A percentile compares a stretch with the other conserved stretches of the same genome.
phyloP scores from a whole-genome alignment of 2,797 vertebrate genomes.

The Melanotaenia trifasciata region DNA sequence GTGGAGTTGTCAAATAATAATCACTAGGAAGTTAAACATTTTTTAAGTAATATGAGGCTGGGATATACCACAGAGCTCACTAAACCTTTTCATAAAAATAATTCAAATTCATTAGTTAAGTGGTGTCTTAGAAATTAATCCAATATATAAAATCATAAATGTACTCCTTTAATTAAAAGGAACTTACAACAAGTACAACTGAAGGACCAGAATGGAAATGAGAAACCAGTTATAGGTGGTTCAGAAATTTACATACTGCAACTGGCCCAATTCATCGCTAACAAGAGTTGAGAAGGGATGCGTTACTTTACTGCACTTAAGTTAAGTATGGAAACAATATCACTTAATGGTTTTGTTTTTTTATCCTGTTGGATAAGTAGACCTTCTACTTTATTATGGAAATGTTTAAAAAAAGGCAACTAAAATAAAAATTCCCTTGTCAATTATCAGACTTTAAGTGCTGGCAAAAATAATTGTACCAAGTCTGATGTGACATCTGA shows the following conservation, averaged over 20 bases:
- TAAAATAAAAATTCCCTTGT: conserved; percentile 20
- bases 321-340: conserved; percentile 41
- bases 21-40: conserved; percentile 56
- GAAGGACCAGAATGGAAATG: conserved; percentile 22
- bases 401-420: conserved; percentile 39
- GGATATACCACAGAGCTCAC: conserved; percentile 43
- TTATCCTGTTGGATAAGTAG: conserved; percentile 9
- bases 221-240: conserved; percentile 19
- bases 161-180: background rate
- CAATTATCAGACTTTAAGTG: conserved; percentile 15
- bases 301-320: conserved; percentile 15
- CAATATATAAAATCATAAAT: conserved; percentile 30
- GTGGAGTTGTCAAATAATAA: conserved; percentile 61
- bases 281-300: no score
- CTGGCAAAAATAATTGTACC: background rate
- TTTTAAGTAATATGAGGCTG: conserved; percentile 56
- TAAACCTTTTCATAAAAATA: conserved; percentile 39
- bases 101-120: conserved; percentile 30
- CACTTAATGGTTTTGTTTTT: conserved; percentile 36
- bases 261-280: no score
- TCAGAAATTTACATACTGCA: background rate
- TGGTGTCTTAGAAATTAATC: conserved; percentile 17
- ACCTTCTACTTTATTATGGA: conserved; percentile 11
- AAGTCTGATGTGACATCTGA: background rate
- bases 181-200: conserved; percentile 14